Evolutionary conservation across 2,113 vertebrate species (phyloP), one percentile per base, ranked within the genome.

Genomic region (Oxyura jamaicensis): DNA sequence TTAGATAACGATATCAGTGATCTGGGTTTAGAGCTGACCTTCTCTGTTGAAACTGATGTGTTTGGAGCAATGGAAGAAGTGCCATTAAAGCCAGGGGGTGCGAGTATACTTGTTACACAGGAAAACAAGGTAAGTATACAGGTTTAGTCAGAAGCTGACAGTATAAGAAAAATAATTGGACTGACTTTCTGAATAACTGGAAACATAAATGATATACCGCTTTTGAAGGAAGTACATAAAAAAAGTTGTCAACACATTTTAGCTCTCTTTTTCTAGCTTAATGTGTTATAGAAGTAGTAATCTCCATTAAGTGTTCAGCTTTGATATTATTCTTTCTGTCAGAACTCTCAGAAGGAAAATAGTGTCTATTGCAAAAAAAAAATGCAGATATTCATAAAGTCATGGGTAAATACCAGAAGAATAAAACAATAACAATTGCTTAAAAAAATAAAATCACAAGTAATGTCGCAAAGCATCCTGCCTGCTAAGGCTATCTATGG

Each of bases 1-100:
- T 98, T 99, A 97, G 99, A 99, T 98, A 99, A 99, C 86, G 99
- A 99, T 97, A 99, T 99, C 97, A 99, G 99, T 95, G 99, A 99
- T 92, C 97, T 99, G 90, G 99, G 99, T 88, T 98, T 99, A 89
- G 99, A 99, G 95, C 98, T 99, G 58, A 99, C 99, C 35, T 99
- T 99, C 92, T 99, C 99, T 63, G 99, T 99, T 53, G 99, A 99
- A 96, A 99, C 99, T 0, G 99, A 99, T 79, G 99, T 99, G 55
- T 99, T 99, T 68, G 99, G 99, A 62, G 99, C 99, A 44, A 99
- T 99, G 99, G 99, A 99, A 94, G 99, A 99, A 92, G 99, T 99
- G 78, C 99, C 99, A 12, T 94, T 99, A 79, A 99, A 99, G 97
- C 99, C 99, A 4, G 99, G 99, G 25, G 99, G 99, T 77, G 99